Base-by-base conservation (phyloP, 2,888 invertebrate species). In the Tetrapedia diversipes region DNA sequence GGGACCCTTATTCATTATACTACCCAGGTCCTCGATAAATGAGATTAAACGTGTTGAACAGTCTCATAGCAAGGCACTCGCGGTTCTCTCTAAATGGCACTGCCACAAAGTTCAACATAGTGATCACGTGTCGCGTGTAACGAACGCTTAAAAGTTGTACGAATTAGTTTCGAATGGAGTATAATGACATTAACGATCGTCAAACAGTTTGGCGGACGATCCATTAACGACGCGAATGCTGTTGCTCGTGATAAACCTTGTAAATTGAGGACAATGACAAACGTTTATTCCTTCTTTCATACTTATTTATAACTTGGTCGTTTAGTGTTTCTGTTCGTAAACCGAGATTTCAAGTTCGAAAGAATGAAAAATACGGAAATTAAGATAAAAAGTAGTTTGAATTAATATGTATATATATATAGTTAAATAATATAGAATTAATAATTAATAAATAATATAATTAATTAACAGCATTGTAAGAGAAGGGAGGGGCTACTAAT, bases 1-100 rank as follows among this genome's bases (percentile, higher is more conserved):
- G 10, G 4, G 37, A 7, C 10, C 37, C 47, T 59, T 43, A 24
- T 24, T 59, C 60, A 66, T 59, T 66, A 66, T 47, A 37, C 34
- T 16, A 27, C 24, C 16, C 56, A 24, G 24, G 27, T 51, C 51
- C 19, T 14, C 10, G 27, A n/a, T 39, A 66, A 66, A 59, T 59
- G 60, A 37, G 60, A 66, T 59, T 66, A 66, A 66, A 59, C 29
- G 27, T 29, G 47, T 37, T 22, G 45, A 45, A 56, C 19, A 57
- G n/a, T 14, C 34, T 56, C 24, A 14, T 14, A 8, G 16, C 8
- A 24, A 32, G 16, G 59, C 22, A 37, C 64, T 39, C 19, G 11
- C n/a, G 3, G 2, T 0, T 37, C 19, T 29, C 64, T 32, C 32
- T 54, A 54, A 32, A 65, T 32, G 54, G 32, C 10, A 19, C 14